phyloP scores from a whole-genome alignment of 2,888 invertebrate genomes.

The Volucella inanis region DNA sequence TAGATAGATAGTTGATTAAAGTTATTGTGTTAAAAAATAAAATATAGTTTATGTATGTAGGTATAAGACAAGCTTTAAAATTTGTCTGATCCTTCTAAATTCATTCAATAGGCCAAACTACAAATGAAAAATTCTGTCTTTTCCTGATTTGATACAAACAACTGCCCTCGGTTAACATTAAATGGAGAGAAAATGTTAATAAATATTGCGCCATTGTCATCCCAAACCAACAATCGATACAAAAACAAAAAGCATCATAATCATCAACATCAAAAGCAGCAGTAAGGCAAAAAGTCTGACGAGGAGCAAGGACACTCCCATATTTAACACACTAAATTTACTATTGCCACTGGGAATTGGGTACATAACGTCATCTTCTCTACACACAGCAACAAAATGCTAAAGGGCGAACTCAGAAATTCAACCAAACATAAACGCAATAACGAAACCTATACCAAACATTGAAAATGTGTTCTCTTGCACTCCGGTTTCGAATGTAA shows the following conservation, averaged over 20 bases:
- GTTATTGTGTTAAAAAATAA: too few species aligned
- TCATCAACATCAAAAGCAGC: constrained; percentile 24
- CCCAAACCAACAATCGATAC: constrained; percentile 40
- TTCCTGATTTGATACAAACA: constrained; percentile 26
- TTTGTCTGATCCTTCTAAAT: neutral
- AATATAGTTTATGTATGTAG: too few species aligned
- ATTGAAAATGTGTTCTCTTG: constrained; percentile 44
- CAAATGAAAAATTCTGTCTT: constrained; percentile 55
- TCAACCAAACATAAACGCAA: too few species aligned
- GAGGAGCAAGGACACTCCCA: constrained; percentile 82
- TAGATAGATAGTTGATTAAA: too few species aligned
- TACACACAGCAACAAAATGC: constrained; percentile 40
- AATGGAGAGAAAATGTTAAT: constrained; percentile 66
- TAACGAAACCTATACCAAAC: constrained; percentile 61
- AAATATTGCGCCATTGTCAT: constrained; percentile 68
- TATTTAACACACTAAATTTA: constrained; percentile 80
- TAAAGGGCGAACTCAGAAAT: neutral
- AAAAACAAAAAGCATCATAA: constrained; percentile 28
- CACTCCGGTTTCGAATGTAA: constrained; percentile 23
- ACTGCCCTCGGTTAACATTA: constrained; percentile 62
- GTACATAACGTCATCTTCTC: constrained; percentile 53
- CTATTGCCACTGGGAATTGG: constrained; percentile 72
- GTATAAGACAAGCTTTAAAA: neutral
- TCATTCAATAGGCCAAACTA: constrained; percentile 36
- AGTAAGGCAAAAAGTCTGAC: constrained; percentile 19